Conservation (phyloP, 1,140 invertebrate genomes). For the Ceratosolen solmsi region DNA sequence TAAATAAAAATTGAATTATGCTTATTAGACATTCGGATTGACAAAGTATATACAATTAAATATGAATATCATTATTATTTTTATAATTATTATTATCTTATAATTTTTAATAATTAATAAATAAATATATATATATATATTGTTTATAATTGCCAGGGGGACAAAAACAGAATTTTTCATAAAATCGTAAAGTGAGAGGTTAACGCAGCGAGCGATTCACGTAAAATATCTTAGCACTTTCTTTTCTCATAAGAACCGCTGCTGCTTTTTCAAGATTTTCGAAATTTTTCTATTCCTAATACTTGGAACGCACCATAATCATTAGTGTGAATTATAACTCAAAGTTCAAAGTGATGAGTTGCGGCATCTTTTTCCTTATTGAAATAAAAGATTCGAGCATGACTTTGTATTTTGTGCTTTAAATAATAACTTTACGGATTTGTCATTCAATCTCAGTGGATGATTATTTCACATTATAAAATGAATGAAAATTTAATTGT, state of each 20-base stretch:
- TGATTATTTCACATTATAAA: too few species aligned
- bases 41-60: too few species aligned
- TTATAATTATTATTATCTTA: too few species aligned
- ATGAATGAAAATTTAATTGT: too few species aligned
- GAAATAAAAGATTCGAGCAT: slow-evolving; percentile 27
- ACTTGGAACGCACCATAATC: not conserved
- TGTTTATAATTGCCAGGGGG: too few species aligned
- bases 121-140: too few species aligned
- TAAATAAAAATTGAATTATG: too few species aligned
- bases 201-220: slow-evolving; percentile 47
- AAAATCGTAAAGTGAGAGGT: slow-evolving; percentile 27
- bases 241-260: slow-evolving; percentile 1
- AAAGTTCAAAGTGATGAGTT: slow-evolving; percentile 31
- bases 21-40: too few species aligned
- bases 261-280: not conserved
- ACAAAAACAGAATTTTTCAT: slow-evolving; percentile 1
- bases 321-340: slow-evolving; percentile 1
- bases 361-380: slow-evolving; percentile 30
- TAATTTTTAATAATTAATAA: too few species aligned
- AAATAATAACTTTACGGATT: not conserved
- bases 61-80: too few species aligned
- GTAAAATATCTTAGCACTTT: slow-evolving; percentile 49
- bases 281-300: not conserved
- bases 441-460: not conserved
- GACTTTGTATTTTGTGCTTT: slow-evolving; percentile 18